Evolutionary conservation across 2,888 invertebrate genomes (phyloP), one percentile per base, ranked within the genome.

Genomic region (Andricus quercusramuli): DNA sequence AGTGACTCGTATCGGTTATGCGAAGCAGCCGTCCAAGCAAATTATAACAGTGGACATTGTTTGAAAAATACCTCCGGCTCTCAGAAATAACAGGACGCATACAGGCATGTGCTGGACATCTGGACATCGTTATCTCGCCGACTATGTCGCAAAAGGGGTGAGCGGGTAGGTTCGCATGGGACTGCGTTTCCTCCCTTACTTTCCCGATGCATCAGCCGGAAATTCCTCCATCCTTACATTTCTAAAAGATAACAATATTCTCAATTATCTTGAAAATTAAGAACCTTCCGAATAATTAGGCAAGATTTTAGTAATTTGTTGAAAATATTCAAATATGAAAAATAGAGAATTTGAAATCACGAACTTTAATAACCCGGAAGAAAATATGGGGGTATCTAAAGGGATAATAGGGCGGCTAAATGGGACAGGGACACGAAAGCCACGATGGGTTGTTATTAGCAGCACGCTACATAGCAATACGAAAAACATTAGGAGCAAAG

Each of bases 11-110:
- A 89, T 89, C 89, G 87, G 89, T 88, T 89, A 89, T 89, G 86
- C 89, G 88, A 87, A 88, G 87, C 90, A 89, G 86, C 86, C 88
- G 89, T 89, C 89, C 90, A 89, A 87, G 88, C 90, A 89, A 90
- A 90, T 90, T 90, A 90, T 90, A 89, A 90, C 88, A 85, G 88
- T 83, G 83, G 85, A 87, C 88, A 90, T 90, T 90, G 90, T 90
- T 90, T 90, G 90, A 90, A 90, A 90, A 90, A 90, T 90, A 89
- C 86, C 83, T 83, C 86, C 80, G 84, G 85, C 86, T 83, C 84
- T 83, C 83, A 86, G 85, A 86, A 89, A 90, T 90, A 90, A 90
- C 90, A 90, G 89, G 89, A 86, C 85, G 85, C 86, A 81, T 82
- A 78, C 83, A 83, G 79, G 83, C 82, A 68, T 81, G 74, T 68